A percentile compares a stretch with the other conserved stretches of the same genome.
Evolutionary conservation across 2,888 invertebrate genomes (phyloP).

Genomic region (Hedychridium roseum): DNA sequence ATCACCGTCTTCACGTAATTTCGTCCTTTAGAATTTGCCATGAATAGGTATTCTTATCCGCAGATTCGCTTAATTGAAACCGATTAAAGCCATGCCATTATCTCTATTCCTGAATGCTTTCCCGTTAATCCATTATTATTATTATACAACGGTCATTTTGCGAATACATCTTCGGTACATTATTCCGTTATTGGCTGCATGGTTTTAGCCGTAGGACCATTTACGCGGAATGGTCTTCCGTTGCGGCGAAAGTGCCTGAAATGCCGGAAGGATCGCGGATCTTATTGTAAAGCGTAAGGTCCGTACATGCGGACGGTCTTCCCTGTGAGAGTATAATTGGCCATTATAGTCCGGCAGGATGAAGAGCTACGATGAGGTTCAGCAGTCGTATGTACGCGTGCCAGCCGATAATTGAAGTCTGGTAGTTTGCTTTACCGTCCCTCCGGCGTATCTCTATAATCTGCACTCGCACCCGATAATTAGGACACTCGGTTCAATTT

Average conservation of each 20-base stretch:
- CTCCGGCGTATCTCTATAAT: slow-evolving; percentile 6
- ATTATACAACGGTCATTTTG: not conserved
- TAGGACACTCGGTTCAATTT: slow-evolving; percentile 13
- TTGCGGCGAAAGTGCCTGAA: too few relatives aligned
- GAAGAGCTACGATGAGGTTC: slow-evolving; percentile 20
- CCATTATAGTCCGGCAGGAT: slow-evolving; percentile 28
- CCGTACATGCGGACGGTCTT: too few relatives aligned
- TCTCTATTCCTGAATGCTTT: not conserved
- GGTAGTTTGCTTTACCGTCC: slow-evolving; percentile 29
- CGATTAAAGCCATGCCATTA: too few relatives aligned
- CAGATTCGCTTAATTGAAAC: too few relatives aligned
- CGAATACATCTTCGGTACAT: not conserved
- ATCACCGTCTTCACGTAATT: too few relatives aligned
- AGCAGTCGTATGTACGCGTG: slow-evolving; percentile 12
- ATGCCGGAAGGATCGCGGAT: too few relatives aligned
- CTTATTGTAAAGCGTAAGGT: too few relatives aligned
- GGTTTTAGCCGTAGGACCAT: not conserved
- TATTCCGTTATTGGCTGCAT: not conserved
- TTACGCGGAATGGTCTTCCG: too few relatives aligned
- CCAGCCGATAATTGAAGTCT: slow-evolving; percentile 27
- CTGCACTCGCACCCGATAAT: slow-evolving; percentile 9
- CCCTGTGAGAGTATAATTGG: slow-evolving; percentile 31
- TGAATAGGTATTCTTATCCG: too few relatives aligned
- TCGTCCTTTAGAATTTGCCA: too few relatives aligned
- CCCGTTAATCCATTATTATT: not conserved